These are phyloP conservation scores for Drosophila gaucha DNA, from an alignment of 2,888 invertebrate species.

Conservation along the genomic window DNA sequence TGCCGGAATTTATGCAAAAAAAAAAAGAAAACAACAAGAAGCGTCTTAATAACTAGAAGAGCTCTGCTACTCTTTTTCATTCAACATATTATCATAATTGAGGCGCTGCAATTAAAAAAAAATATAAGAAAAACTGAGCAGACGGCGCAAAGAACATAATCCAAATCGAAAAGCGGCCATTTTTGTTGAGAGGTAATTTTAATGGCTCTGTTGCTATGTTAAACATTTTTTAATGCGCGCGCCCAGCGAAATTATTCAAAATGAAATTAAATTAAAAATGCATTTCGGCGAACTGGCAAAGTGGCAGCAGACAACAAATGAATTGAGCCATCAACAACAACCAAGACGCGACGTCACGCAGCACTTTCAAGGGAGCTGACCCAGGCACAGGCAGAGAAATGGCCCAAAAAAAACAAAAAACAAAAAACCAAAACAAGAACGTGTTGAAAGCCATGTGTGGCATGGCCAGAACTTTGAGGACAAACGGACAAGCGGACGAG, in stretches of 20 bases:
- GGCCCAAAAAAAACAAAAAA: constrained; percentile 45
- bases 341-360: constrained; percentile 64
- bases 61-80: constrained; percentile 7
- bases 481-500: constrained; percentile 14
- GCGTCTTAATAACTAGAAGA: constrained; percentile 33
- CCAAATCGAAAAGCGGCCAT: constrained; percentile 64
- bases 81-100: constrained; percentile 65
- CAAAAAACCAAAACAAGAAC: constrained; percentile 50
- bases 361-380: constrained; percentile 40
- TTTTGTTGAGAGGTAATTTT: constrained; percentile 46
- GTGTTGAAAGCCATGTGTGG: constrained; percentile 77
- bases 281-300: constrained; percentile 51
- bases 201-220: constrained; percentile 62
- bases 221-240: constrained; percentile 60
- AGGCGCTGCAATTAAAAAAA: constrained; percentile 59
- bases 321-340: constrained; percentile 70
- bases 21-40: neutral
- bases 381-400: constrained; percentile 49
- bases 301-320: constrained; percentile 55
- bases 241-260: constrained; percentile 57
- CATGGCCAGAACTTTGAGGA: constrained; percentile 53
- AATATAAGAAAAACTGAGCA: neutral
- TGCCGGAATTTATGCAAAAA: constrained; percentile 65
- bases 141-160: constrained; percentile 36
- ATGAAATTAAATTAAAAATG: constrained; percentile 75